phyloP scores from a whole-genome alignment of 2,797 vertebrate genomes.

The Otolemur crassicaudatus region DNA sequence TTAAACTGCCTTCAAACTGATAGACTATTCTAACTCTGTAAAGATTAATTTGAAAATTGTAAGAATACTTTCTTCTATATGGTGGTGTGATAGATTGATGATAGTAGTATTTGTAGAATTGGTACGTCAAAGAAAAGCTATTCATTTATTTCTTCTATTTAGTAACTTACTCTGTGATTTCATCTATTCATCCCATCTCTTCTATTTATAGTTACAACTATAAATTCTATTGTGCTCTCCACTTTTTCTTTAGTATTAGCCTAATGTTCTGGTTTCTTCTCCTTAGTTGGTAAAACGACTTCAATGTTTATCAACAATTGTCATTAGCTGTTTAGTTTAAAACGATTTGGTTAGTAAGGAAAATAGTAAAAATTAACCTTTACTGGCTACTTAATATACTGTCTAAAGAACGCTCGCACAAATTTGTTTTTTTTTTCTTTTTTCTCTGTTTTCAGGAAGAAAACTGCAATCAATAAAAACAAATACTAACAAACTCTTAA shows the following conservation, averaged over 20 bases:
- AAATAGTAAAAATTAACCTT: slow-evolving; percentile 5
- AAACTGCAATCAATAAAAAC: slow-evolving; percentile 46
- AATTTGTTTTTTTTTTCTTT: not conserved
- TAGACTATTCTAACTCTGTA: not conserved
- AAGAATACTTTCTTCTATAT: not conserved
- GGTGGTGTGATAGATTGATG: fast-evolving
- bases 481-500: slow-evolving; percentile 39
- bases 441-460: not conserved
- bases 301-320: not conserved
- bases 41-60: not conserved
- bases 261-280: not conserved
- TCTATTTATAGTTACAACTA: slow-evolving; percentile 18
- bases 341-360: not conserved
- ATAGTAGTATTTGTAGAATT: not conserved
- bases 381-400: not conserved
- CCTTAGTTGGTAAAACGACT: not conserved
- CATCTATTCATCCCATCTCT: not conserved
- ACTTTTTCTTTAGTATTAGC: not conserved
- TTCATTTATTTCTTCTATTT: not conserved
- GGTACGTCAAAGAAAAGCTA: not conserved
- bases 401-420: not conserved
- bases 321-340: not conserved
- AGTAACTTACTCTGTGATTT: not conserved
- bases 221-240: not conserved
- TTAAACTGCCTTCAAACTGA: not conserved